Evolutionary conservation across 2,888 invertebrate genomes (phyloP), one percentile per base, ranked within the genome.

Genomic region (Chromoteleia sp.): DNA sequence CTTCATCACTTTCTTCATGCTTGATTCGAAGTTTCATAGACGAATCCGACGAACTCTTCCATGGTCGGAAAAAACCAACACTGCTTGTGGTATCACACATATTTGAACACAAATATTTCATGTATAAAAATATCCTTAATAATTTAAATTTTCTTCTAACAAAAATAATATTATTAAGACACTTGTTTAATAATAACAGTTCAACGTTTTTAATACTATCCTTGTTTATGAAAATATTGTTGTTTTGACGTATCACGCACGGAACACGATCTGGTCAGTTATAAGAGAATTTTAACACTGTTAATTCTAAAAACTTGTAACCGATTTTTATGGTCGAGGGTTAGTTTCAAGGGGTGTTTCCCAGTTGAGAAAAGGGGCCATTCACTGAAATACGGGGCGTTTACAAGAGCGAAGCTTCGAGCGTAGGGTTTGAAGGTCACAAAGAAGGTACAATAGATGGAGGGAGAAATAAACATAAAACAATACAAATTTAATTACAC

Each of bases 311-410:
- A 71, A 52, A 67, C 17, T 68, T 58, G 48, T 52, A 54, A 81
- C 68, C 48, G 74, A 77, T 67, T 71, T 79, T 79, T 83, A 78
- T 84, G 82, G 82, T 63, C 63, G 82, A 82, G 83, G 70, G 77
- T 58, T 48, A 48, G 58, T 58, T 75, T 67, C 36, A 67, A 75
- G 75, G 75, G 75, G 75, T 67, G 75, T 75, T 58, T 67, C 75
- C 75, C 67, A 75, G 65, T 75, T 67, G 39, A 17, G 58, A 54
- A 73, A 67, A 58, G 58, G 75, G 75, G 65, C 75, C 75, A 74
- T 65, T 74, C 74, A 54, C 70, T 59, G 61, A 84, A 85, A 88
- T 88, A n/a, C 87, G 88, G 90, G 84, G 85, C 87, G 86, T 85
- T 85, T 83, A 81, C 67, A 10, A 65, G 19, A 78, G 79, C 54